Conservation (phyloP, 2,113 vertebrate genomes). For the Rhinolophus ferrumequinum region DNA sequence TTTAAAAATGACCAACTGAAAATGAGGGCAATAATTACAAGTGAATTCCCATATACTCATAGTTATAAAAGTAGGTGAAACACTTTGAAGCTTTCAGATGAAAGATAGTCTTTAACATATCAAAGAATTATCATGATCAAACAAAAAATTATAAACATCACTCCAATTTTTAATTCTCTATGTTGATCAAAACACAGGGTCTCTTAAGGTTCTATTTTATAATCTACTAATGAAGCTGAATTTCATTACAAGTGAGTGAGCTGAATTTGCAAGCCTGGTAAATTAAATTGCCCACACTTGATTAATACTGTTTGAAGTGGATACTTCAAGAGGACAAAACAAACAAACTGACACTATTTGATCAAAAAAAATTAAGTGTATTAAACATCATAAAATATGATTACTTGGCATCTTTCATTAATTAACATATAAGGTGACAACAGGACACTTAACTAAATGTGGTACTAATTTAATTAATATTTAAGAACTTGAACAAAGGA, state of each 20-base stretch:
- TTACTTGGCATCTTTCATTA: conserved; percentile 32
- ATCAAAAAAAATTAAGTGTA: conserved; percentile 27
- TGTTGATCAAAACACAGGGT: conserved; percentile 33
- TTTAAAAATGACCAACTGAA: conserved; percentile 10
- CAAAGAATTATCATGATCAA: conserved; percentile 41
- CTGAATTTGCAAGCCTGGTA: neutral
- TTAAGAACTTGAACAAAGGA: conserved; percentile 43
- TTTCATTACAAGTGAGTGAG: conserved; percentile 45
- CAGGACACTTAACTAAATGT: neutral
- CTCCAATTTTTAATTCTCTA: conserved; percentile 7
- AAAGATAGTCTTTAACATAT: conserved; percentile 45
- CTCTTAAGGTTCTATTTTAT: conserved; percentile 10
- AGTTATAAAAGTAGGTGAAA: conserved; percentile 27
- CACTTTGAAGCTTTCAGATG: conserved; percentile 35
- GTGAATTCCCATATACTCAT: neutral
- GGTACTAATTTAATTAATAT: conserved; percentile 25
- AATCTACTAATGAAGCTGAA: conserved; percentile 28
- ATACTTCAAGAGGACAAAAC: neutral
- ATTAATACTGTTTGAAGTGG: neutral
- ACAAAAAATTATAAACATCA: conserved; percentile 35
- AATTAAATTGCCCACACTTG: neutral
- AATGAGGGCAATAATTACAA: neutral
- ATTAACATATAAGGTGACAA: neutral
- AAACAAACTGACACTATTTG: neutral
- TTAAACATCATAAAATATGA: conserved; percentile 43